Evolutionary conservation across 1,140 invertebrate genomes (phyloP), one percentile per base, ranked within the genome.

Genomic region (Bombus superbus): DNA sequence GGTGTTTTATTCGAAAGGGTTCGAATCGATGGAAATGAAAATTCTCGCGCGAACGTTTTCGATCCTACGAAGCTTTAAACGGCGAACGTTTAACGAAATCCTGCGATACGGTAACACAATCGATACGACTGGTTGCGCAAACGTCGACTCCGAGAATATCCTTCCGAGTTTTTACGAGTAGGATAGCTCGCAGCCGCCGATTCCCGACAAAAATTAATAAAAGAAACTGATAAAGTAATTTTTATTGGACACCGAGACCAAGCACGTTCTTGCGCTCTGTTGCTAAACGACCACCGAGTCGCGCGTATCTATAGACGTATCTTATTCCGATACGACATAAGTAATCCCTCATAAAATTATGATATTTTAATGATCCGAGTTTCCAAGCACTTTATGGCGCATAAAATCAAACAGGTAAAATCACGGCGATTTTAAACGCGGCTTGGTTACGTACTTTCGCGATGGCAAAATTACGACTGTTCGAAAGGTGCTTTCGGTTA

Each of bases 381-480:
- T 40, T 15, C 32, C 4, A 32, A 11, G 35, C 25, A 83, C 53
- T 83, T 68, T 77, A 83, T 13, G 62, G 11, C 73, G 35, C 62
- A 77, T 83, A 77, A 83, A 83, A 77, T 53, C 35, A 57, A 77
- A 38, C 32, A 22, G 44, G 57, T 57, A 42, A 57, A 68, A 40
- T 57, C 62, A 44, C 25, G 53, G 38, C n/a, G n/a, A 57, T 72
- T 72, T 59, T 72, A 42, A 32, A 53, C 35, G 28, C 44, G 35
- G 18, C 1, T 32, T 13, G 81, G 35, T 42, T 68, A 77, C 68
- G 42, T 76, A 68, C 74, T 68, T 77, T 77, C 68, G 81, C 44
- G 40, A 57, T 74, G 64, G 47, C n/a, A 62, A 74, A 74, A 74
- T 81, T 42, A 82, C 44, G 40, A 32, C 53, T 22, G 0, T 35